Evolutionary conservation across 2,888 invertebrate species (phyloP).

Genomic region (Ypsolopha scabrella): DNA sequence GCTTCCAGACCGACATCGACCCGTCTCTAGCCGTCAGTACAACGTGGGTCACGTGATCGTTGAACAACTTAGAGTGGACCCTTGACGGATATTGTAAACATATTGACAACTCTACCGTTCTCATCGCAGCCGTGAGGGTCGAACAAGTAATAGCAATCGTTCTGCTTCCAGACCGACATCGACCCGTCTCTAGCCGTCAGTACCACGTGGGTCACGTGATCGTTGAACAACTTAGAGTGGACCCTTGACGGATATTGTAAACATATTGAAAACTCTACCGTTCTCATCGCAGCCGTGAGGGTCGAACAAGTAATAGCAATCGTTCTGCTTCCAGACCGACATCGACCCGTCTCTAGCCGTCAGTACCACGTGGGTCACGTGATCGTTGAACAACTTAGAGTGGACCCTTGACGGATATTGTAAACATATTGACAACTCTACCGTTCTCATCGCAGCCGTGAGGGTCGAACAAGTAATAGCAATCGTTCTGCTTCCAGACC

Average conservation of each 20-base stretch:
- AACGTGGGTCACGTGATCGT: slow-evolving; percentile 37
- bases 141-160: slow-evolving; percentile 60
- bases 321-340: slow-evolving; percentile 66
- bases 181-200: slow-evolving; percentile 69
- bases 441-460: slow-evolving; percentile 71
- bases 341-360: slow-evolving; percentile 67
- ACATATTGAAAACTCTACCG: slow-evolving; percentile 48
- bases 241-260: slow-evolving; percentile 35
- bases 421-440: slow-evolving; percentile 25
- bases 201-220: slow-evolving; percentile 47
- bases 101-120: slow-evolving; percentile 52
- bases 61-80: slow-evolving; percentile 36
- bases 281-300: slow-evolving; percentile 70
- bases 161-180: slow-evolving; percentile 66
- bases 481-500: slow-evolving; percentile 63
- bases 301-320: slow-evolving; percentile 67
- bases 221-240: slow-evolving; percentile 35
- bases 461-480: slow-evolving; percentile 70
- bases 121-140: slow-evolving; percentile 73
- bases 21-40: slow-evolving; percentile 69
- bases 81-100: slow-evolving; percentile 33
- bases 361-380: slow-evolving; percentile 54
- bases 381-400: slow-evolving; percentile 34
- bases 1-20: slow-evolving; percentile 69
- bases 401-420: slow-evolving; percentile 36